Percentiles rank a stretch among this genome's conserved stretches.
phyloP scores from a whole-genome alignment of 2,113 vertebrate genomes.

The Xiphorhynchus elegans region DNA sequence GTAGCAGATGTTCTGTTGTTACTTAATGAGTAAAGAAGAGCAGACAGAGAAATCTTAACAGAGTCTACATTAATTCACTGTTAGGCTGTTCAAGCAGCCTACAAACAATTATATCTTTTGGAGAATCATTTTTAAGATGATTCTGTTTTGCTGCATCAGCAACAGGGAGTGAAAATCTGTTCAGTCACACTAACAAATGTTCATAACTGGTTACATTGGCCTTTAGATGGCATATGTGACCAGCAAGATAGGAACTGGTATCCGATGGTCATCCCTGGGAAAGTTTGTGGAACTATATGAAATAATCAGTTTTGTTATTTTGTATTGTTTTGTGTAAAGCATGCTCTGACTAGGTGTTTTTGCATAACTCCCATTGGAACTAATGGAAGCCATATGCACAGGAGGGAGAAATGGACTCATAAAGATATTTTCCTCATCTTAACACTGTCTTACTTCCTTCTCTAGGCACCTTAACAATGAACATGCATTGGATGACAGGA shows the following conservation, averaged over 20 bases:
- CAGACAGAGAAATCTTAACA: not conserved
- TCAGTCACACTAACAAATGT: not conserved
- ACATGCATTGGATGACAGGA: slow-evolving; percentile 96
- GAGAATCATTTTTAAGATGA: not conserved
- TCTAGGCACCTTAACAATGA: slow-evolving; percentile 98
- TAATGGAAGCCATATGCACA: not conserved
- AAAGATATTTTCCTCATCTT: not conserved
- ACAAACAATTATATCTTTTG: not conserved
- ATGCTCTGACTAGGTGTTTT: not conserved
- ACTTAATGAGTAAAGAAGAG: not conserved
- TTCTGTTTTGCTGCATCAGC: not conserved
- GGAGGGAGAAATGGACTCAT: not conserved
- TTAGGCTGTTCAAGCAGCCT: not conserved
- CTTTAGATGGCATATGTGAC: not conserved
- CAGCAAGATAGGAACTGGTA: not conserved
- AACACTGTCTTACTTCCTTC: slow-evolving; percentile 38
- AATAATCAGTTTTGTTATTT: not conserved
- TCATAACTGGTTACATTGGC: not conserved
- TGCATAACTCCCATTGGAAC: not conserved
- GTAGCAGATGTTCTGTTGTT: not conserved
- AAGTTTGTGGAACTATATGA: not conserved
- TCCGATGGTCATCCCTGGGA: not conserved
- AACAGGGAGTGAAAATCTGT: not conserved
- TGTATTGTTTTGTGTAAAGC: not conserved
- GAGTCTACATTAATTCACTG: not conserved